phyloP scores from a whole-genome alignment of 2,888 invertebrate species.

The Thereva nobilitata region DNA sequence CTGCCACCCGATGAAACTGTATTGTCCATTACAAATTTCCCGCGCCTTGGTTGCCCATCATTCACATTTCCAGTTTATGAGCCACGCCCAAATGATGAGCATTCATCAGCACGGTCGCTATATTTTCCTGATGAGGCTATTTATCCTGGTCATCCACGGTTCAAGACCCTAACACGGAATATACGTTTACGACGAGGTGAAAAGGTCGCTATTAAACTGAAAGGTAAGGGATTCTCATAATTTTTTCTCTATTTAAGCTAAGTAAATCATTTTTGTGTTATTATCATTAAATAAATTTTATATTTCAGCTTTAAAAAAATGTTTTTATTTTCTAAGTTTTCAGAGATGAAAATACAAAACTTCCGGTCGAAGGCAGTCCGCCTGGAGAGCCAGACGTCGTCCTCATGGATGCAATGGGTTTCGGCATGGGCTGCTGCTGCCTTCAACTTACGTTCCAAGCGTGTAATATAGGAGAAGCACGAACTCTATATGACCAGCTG shows the following conservation, averaged over 20 bases:
- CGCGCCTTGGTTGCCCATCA: conserved; percentile 84
- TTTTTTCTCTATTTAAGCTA: background rate
- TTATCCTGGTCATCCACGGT: conserved; percentile 93
- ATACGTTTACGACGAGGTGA: conserved; percentile 89
- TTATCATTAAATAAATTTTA: background rate
- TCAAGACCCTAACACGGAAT: conserved; percentile 89
- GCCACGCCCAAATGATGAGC: conserved; percentile 69
- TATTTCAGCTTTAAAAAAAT: conserved; percentile 10
- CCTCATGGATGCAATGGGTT: conserved; percentile 99
- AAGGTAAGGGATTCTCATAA: conserved; percentile 65
- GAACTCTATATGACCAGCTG: conserved; percentile 94
- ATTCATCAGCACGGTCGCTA: conserved; percentile 78
- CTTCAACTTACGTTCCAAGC: conserved; percentile 92
- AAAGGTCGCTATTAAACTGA: conserved; percentile 95
- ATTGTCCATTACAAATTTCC: conserved; percentile 91
- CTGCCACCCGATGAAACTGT: conserved; percentile 80
- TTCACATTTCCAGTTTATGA: conserved; percentile 79
- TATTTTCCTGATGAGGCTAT: conserved; percentile 97
- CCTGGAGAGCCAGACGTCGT: conserved; percentile 85
- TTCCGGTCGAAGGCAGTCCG: conserved; percentile 81
- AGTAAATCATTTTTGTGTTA: background rate
- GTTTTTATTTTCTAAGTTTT: conserved; percentile 66
- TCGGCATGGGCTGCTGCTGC: conserved; percentile 99
- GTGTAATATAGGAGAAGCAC: conserved; percentile 93
- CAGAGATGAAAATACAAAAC: conserved; percentile 83